Conservation (phyloP, 1,140 invertebrate genomes). For the Conus betulinus region DNA sequence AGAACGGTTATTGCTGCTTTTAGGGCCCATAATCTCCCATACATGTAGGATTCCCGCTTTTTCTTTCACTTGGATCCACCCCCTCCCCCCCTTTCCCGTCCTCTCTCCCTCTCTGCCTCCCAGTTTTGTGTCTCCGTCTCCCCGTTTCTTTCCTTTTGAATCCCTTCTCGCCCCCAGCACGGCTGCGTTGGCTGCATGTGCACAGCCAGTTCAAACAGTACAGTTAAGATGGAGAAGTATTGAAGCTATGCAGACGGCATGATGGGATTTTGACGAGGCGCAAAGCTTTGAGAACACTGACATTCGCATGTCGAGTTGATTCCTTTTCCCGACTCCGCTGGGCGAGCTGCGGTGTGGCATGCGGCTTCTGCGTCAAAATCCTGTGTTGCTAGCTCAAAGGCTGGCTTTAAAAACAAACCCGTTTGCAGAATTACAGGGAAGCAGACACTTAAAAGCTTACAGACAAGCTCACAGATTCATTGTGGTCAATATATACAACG, state of each 20-base stretch:
- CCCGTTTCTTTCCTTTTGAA: background rate
- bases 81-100: background rate
- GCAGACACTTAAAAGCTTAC: no score
- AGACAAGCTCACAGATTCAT: no score
- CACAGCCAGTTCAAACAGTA: slow-evolving; percentile 14
- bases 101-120: background rate
- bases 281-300: slow-evolving; percentile 7
- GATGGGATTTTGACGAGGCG: slow-evolving; percentile 26
- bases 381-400: background rate
- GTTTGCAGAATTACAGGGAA: no score
- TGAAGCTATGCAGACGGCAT: background rate
- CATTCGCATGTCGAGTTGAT: slow-evolving; percentile 21
- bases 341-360: background rate
- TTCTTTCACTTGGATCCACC: background rate
- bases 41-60: no score
- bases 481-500: no score
- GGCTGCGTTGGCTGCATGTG: background rate
- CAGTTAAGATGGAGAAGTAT: background rate
- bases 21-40: no score
- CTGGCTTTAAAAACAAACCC: background rate
- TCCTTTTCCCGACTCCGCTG: background rate
- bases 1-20: no score
- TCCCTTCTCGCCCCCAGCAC: background rate
- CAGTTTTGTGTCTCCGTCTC: background rate
- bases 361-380: no score